These are phyloP conservation scores for Cantharis flavilabris DNA, from an alignment of 2,888 invertebrate genomes.

Conservation along the genomic window DNA sequence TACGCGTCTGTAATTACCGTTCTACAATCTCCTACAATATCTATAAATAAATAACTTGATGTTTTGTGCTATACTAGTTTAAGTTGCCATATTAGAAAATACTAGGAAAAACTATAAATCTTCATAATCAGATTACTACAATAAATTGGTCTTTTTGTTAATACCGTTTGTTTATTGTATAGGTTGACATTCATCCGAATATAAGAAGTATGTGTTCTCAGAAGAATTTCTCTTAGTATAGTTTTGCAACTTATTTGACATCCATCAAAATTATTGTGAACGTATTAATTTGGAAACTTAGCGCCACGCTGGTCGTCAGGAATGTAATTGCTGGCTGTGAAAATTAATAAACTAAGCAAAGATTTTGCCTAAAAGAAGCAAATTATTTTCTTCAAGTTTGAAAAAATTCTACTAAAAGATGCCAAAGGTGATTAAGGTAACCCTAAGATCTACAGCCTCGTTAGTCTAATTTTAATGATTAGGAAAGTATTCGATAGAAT, in stretches of 20 bases:
- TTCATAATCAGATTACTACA: constrained; percentile 17
- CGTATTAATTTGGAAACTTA: not conserved
- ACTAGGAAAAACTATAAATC: constrained; percentile 18
- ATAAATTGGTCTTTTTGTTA: constrained; percentile 11
- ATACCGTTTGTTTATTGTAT: constrained; percentile 2
- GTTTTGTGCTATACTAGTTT: constrained; percentile 15
- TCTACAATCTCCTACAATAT: constrained; percentile 10
- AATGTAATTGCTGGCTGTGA: no score
- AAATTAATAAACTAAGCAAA: no score
- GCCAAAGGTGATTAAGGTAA: no score
- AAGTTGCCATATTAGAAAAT: constrained; percentile 16
- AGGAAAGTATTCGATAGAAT: no score
- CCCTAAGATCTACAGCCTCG: no score
- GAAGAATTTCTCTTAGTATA: not conserved
- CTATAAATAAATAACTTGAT: constrained; percentile 15
- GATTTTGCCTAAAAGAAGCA: no score
- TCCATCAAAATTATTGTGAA: no score
- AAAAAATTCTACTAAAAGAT: no score
- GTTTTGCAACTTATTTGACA: not conserved
- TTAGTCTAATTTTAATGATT: no score
- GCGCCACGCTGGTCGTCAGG: no score
- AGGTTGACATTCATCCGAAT: not conserved
- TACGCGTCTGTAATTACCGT: constrained; percentile 12
- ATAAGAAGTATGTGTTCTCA: not conserved
- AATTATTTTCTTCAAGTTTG: no score